Conservation (phyloP, 2,113 vertebrate genomes). For the Pygoscelis antarcticus region DNA sequence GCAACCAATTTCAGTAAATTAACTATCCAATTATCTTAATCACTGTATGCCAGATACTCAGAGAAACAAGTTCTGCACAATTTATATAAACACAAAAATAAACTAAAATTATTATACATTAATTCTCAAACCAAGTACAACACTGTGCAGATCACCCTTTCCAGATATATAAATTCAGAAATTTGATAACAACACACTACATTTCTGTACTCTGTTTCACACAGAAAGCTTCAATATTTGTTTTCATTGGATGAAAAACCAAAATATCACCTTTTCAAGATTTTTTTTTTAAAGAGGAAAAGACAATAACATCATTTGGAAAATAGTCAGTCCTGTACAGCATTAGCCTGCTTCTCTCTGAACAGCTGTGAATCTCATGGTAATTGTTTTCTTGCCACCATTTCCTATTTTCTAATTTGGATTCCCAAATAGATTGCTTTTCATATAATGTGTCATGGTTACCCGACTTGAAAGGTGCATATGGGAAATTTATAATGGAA, state of each 20-base stretch:
- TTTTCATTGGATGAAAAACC: background rate
- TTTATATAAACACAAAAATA: background rate
- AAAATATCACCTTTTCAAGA: background rate
- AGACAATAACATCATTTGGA: background rate
- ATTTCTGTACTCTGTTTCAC: background rate
- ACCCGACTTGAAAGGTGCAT: background rate
- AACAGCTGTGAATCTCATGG: background rate
- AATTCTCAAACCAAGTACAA: background rate
- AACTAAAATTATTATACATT: background rate
- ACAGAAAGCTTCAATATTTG: background rate
- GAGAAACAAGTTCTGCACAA: background rate
- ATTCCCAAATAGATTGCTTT: background rate
- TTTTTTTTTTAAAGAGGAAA: background rate
- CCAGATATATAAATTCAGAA: background rate
- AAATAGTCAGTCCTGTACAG: background rate
- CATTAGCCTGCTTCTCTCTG: background rate
- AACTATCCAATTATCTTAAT: conserved; percentile 15
- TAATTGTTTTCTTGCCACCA: background rate
- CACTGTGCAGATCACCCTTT: background rate
- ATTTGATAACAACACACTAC: background rate
- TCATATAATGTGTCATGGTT: background rate
- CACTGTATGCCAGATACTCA: background rate
- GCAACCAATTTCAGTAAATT: conserved; percentile 2
- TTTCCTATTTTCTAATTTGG: background rate
- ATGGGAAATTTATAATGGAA: background rate